These are phyloP conservation scores for Apis dorsata DNA, from an alignment of 1,140 invertebrate genomes.

Conservation along the genomic window DNA sequence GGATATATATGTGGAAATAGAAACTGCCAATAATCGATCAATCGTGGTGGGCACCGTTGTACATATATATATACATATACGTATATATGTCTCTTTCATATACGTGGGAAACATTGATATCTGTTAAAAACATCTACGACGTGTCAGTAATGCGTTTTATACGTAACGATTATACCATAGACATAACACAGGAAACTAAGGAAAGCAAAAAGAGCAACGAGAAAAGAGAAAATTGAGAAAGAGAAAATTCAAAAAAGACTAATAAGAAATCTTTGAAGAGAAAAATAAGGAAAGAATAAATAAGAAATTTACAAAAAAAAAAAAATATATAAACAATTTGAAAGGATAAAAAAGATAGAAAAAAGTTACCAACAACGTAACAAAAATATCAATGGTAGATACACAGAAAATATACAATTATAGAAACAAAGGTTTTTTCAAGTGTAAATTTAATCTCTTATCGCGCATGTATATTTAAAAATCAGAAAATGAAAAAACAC, in stretches of 20 bases:
- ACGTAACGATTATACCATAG: constrained; percentile 29
- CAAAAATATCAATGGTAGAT: constrained; percentile 34
- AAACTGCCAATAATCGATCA: constrained; percentile 44
- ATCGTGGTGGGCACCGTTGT: constrained; percentile 17
- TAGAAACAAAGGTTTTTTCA: constrained; percentile 13
- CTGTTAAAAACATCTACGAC: constrained; percentile 53
- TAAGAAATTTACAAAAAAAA: not conserved
- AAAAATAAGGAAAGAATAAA: not conserved
- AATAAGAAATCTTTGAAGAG: not conserved
- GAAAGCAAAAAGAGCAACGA: not conserved
- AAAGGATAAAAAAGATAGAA: constrained; percentile 28
- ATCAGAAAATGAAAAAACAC: not conserved
- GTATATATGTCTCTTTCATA: not conserved
- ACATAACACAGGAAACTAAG: too few relatives aligned
- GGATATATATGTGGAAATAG: constrained; percentile 36
- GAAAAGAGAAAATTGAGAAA: too few relatives aligned
- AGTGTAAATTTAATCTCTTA: constrained; percentile 24
- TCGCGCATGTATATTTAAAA: not conserved
- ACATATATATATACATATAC: not conserved
- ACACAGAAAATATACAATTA: constrained; percentile 26
- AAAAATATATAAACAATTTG: not conserved
- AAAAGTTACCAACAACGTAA: constrained; percentile 28
- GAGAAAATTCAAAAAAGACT: not conserved
- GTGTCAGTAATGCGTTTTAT: constrained; percentile 55
- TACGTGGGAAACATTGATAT: constrained; percentile 27